Evolutionary conservation across 2,113 vertebrate genomes (phyloP).

Genomic region (Paralichthys olivaceus): DNA sequence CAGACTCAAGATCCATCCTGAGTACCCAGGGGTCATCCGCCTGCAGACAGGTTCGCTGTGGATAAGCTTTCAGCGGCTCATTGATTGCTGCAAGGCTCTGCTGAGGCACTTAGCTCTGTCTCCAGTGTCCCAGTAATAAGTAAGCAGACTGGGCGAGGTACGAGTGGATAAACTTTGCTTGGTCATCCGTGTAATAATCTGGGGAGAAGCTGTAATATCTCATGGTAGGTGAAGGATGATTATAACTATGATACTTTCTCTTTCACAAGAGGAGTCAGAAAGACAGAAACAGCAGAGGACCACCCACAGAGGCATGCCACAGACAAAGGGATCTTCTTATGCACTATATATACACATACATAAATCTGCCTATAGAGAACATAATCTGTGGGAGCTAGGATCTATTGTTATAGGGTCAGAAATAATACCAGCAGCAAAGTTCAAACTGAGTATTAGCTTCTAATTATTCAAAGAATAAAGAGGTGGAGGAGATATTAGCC

Average conservation of each 20-base stretch:
- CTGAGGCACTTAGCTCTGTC: constrained; percentile 65
- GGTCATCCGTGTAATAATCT: constrained; percentile 20
- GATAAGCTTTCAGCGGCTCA: constrained; percentile 61
- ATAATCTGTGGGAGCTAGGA: constrained; percentile 47
- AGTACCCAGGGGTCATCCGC: constrained; percentile 32
- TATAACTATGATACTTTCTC: constrained; percentile 28
- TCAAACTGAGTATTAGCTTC: constrained; percentile 54
- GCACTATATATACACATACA: constrained; percentile 18
- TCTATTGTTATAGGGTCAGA: constrained; percentile 60
- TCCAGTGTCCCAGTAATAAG: constrained; percentile 47
- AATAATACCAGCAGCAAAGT: constrained; percentile 40
- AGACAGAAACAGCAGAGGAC: constrained; percentile 32
- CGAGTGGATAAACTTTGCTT: constrained; percentile 12
- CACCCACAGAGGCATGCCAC: constrained; percentile 44
- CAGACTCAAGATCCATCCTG: constrained; percentile 9
- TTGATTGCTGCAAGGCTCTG: constrained; percentile 50
- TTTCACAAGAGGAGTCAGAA: constrained; percentile 42
- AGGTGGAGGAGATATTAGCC: constrained; percentile 35
- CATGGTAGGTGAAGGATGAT: not conserved
- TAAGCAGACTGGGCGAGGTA: constrained; percentile 36
- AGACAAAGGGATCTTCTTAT: constrained; percentile 38
- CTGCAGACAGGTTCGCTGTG: constrained; percentile 48
- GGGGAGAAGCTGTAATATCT: constrained; percentile 15
- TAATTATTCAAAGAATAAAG: constrained; percentile 54
- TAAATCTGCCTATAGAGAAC: constrained; percentile 37